phyloP scores from a whole-genome alignment of 2,113 vertebrate species.

The Neolamprologus modestus region DNA sequence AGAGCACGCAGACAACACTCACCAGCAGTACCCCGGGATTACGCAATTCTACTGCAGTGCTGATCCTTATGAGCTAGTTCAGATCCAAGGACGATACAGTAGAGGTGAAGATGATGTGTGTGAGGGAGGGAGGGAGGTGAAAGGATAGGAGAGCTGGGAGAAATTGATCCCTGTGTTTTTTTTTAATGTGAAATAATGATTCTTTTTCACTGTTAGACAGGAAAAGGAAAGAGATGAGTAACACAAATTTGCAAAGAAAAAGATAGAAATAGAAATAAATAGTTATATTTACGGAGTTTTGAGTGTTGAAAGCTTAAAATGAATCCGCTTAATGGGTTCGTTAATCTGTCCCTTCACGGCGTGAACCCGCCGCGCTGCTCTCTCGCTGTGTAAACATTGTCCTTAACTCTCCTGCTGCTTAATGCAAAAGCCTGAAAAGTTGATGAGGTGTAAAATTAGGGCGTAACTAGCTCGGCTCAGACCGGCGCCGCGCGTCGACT shows the following conservation, averaged over 20 bases:
- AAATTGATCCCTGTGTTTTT: conserved; percentile 26
- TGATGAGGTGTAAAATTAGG: conserved; percentile 10
- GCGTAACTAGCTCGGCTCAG: background rate
- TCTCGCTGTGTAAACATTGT: background rate
- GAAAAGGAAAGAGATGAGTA: background rate
- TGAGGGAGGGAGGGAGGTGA: background rate
- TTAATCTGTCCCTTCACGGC: background rate
- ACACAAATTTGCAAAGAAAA: background rate
- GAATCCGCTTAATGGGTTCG: background rate
- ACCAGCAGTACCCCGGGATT: conserved; percentile 32
- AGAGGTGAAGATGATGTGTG: conserved; percentile 49
- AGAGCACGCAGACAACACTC: conserved; percentile 37
- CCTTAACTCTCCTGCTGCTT: background rate
- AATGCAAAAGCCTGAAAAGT: background rate
- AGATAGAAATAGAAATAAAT: background rate
- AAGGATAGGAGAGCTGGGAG: background rate
- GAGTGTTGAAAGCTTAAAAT: background rate
- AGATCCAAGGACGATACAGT: conserved; percentile 53
- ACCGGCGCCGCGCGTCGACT: background rate
- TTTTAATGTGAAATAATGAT: conserved; percentile 31
- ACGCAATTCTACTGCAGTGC: conserved; percentile 62
- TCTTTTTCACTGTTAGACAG: background rate
- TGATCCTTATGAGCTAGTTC: conserved; percentile 56
- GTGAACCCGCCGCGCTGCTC: background rate
- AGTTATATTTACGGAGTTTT: background rate